Percentiles rank a stretch among this genome's conserved stretches.
phyloP scores from a whole-genome alignment of 1,140 invertebrate species.

The Asbolus verrucosus region DNA sequence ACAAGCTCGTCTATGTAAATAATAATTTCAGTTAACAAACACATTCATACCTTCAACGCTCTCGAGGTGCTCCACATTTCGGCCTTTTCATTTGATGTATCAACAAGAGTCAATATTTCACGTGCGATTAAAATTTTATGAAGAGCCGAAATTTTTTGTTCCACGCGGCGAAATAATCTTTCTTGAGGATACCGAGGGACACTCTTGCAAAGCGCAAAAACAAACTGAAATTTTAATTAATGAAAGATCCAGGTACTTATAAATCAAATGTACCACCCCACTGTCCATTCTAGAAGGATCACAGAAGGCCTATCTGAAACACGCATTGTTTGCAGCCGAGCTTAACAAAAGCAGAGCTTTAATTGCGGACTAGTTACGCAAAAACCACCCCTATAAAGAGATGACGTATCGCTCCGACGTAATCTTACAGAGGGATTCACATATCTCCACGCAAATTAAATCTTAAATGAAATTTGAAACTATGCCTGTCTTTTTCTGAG shows the following conservation, averaged over 20 bases:
- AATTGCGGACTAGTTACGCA: constrained; percentile 53
- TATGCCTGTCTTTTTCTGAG: constrained; percentile 53
- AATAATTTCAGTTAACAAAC: constrained; percentile 65
- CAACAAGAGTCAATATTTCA: constrained; percentile 35
- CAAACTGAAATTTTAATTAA: constrained; percentile 62
- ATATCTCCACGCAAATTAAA: constrained; percentile 64
- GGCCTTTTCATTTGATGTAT: constrained; percentile 17
- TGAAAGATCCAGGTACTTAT: constrained; percentile 59
- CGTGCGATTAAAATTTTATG: constrained; percentile 18
- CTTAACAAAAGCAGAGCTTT: constrained; percentile 58
- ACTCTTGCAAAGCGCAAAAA: constrained; percentile 49
- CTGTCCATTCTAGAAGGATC: constrained; percentile 56
- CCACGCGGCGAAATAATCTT: constrained; percentile 12
- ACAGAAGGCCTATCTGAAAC: constrained; percentile 52
- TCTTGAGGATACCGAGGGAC: constrained; percentile 20
- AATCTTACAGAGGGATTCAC: constrained; percentile 57
- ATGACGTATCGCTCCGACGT: constrained; percentile 41
- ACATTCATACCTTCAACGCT: constrained; percentile 54
- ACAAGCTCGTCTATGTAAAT: constrained; percentile 62
- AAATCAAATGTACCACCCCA: constrained; percentile 56
- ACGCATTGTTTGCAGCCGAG: constrained; percentile 57
- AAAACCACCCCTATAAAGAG: constrained; percentile 50
- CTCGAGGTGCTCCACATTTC: constrained; percentile 18
- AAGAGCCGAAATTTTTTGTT: background rate
- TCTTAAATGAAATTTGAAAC: constrained; percentile 67